Conservation (phyloP, 2,113 vertebrate genomes). For the Theristicus caerulescens region DNA sequence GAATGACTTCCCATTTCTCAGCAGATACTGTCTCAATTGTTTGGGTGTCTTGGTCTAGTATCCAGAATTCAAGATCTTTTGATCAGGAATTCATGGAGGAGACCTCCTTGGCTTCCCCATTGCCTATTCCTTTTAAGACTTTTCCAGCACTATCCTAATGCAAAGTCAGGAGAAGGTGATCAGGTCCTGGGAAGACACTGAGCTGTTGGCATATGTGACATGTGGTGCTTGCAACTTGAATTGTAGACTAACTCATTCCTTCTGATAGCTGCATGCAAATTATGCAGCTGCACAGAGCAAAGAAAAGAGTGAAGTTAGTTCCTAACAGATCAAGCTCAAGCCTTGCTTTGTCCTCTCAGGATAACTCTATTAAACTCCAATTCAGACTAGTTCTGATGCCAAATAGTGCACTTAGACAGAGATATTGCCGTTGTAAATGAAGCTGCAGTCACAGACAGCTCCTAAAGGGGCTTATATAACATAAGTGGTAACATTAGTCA, state of each 20-base stretch:
- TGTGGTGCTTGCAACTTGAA: conserved; percentile 72
- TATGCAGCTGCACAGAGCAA: not conserved
- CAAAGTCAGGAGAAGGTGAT: conserved; percentile 73
- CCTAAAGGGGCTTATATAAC: not conserved
- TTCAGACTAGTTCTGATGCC: not conserved
- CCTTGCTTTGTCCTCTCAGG: not conserved
- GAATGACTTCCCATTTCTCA: not conserved
- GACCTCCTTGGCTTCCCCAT: conserved; percentile 71
- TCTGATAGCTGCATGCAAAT: conserved; percentile 2
- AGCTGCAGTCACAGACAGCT: not conserved
- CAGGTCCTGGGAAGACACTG: conserved; percentile 76
- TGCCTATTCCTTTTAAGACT: conserved; percentile 59
- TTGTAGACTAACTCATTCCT: conserved; percentile 41
- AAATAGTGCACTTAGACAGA: not conserved
- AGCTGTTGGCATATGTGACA: conserved; percentile 66
- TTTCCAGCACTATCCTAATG: conserved; percentile 71
- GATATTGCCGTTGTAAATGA: not conserved
- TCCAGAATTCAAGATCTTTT: conserved; percentile 81
- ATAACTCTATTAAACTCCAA: not conserved
- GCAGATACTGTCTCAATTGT: not conserved
- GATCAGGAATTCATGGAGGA: not conserved
- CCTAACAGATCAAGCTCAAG: not conserved
- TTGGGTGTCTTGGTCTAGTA: conserved; percentile 66
- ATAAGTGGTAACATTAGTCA: not conserved
- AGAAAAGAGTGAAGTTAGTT: not conserved